Evolutionary conservation across 2,113 vertebrate genomes (phyloP).

Genomic region (Pandion haliaetus): DNA sequence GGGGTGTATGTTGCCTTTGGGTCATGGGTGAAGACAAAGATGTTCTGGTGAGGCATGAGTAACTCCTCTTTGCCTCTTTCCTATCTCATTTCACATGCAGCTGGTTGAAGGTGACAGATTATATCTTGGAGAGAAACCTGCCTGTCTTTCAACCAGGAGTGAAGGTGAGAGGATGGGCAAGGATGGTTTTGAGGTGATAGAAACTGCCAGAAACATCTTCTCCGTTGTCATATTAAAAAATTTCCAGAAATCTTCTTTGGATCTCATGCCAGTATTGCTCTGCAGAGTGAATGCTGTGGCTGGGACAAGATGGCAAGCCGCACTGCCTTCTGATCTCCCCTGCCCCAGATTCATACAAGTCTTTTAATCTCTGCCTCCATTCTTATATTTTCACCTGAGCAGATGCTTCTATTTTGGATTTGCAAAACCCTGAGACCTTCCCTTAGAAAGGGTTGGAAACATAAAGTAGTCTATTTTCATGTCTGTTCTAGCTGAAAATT

Average conservation of each 20-base stretch:
- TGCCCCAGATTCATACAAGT: neutral
- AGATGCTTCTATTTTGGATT: neutral
- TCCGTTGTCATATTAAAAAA: neutral
- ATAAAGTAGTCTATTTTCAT: neutral
- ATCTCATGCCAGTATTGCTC: neutral
- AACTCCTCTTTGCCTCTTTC: neutral
- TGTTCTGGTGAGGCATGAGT: neutral
- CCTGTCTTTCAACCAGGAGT: constrained; percentile 86
- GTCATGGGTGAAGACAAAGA: neutral
- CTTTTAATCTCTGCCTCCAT: neutral
- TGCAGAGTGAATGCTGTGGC: neutral
- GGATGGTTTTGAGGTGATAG: neutral
- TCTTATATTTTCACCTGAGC: neutral
- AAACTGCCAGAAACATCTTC: neutral
- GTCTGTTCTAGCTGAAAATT: constrained; percentile 11
- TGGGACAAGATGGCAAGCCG: neutral
- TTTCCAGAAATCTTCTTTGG: neutral
- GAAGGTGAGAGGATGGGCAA: constrained; percentile 79
- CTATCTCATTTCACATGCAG: constrained; percentile 64
- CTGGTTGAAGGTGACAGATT: constrained; percentile 92
- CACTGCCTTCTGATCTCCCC: neutral
- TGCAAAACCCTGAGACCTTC: neutral
- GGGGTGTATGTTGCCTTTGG: neutral
- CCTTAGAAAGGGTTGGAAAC: neutral
- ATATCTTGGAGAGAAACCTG: constrained; percentile 85